Evolutionary conservation across 2,888 invertebrate genomes (phyloP).

Genomic region (Neoascia interrupta): DNA sequence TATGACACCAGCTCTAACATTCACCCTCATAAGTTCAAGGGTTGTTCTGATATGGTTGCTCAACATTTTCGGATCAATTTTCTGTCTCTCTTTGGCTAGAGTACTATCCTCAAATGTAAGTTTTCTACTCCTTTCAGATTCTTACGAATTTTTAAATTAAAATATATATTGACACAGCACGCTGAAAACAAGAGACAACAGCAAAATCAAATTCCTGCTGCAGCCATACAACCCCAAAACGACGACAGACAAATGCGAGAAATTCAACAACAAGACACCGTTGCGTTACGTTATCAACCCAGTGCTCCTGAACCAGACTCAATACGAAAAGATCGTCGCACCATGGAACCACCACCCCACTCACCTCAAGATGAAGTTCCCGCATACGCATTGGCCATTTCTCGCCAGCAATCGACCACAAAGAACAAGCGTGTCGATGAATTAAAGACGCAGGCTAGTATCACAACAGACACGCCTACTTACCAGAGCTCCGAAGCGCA

Average conservation of each 20-base stretch:
- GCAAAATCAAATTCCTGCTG: conserved; percentile 34
- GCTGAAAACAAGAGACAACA: background rate
- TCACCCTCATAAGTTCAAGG: conserved; percentile 80
- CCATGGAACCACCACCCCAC: conserved; percentile 40
- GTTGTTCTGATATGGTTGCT: conserved; percentile 80
- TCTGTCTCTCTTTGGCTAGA: conserved; percentile 75
- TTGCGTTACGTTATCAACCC: conserved; percentile 42
- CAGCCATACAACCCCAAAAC: conserved; percentile 11
- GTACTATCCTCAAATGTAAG: conserved; percentile 73
- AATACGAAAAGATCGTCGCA: conserved; percentile 43
- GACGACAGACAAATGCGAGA: conserved; percentile 33
- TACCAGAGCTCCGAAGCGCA: conserved; percentile 76
- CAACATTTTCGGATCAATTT: conserved; percentile 78
- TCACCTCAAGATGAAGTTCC: background rate
- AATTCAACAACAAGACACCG: conserved; percentile 36
- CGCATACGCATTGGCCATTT: background rate
- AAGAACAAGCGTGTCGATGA: conserved; percentile 41
- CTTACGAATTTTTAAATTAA: background rate
- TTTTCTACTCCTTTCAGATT: too few relatives aligned
- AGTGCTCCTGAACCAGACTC: conserved; percentile 57
- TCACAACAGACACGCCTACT: conserved; percentile 68
- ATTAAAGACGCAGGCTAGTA: conserved; percentile 19
- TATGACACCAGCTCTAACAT: conserved; percentile 78
- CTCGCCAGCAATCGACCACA: conserved; percentile 20
- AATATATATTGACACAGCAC: background rate